Evolutionary conservation across 2,113 vertebrate species (phyloP), one percentile per base, ranked within the genome.

Genomic region (Lonchura striata): DNA sequence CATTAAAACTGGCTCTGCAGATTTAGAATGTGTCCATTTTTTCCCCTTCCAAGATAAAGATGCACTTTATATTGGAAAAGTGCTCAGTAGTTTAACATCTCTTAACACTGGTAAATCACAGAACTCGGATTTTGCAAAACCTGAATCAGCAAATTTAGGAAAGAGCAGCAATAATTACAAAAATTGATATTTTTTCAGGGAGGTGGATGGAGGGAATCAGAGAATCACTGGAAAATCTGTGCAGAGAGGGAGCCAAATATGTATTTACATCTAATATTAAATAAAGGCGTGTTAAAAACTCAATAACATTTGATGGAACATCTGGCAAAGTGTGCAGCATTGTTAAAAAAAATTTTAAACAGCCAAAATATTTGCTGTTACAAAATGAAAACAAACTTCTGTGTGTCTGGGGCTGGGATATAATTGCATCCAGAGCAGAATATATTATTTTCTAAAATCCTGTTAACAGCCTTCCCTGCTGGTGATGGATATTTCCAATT

Each of bases 291-390:
- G 41, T 64, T 39, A 54, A 68, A 70, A 70, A 35, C 52, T n/a
- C 77, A 80, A 10, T 71, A 76, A 60, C 41, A 42, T 75, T 70
- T 78, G 49, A 71, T 66, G 72, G 60, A 90, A 92, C 94, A 94
- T 89, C 91, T 92, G 86, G 74, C 77, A 31, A 82, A 82, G 72
- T 7, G 11, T 21, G 49, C 44, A 72, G 33, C 35, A 7, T 78
- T 92, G 56, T 93, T 81, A 66, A 65, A 65, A 84, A 75, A 30
- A 56, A 75, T 49, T 65, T n/a, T 13, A n/a, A 85, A 56, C 82
- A 65, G 82, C 94, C 83, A 70, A 90, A 93, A 85, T 63, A 86
- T 88, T 86, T 57, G 47, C 54, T 42, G 57, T 50, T 21, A 19
- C 54, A 41, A 70, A 84, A 70, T 3, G 33, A 37, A 77, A 90